Conservation (phyloP, 2,797 vertebrate species). For the Astyanax mexicanus region DNA sequence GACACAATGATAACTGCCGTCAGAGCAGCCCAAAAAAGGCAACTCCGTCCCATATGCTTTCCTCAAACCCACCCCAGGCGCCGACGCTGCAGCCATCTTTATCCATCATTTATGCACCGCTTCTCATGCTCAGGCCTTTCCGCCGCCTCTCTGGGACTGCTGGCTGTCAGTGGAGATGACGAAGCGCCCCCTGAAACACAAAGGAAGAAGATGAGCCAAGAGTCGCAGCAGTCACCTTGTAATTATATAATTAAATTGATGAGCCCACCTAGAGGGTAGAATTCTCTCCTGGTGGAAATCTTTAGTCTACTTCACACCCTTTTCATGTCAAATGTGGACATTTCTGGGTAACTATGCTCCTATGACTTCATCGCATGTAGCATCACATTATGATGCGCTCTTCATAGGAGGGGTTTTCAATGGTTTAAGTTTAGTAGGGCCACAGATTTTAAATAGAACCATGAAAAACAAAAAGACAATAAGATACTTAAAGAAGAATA, state of each 20-base stretch:
- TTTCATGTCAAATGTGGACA: conserved; percentile 51
- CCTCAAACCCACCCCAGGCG: conserved; percentile 40
- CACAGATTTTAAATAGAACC: no score
- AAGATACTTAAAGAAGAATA: no score
- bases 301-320: conserved; percentile 56
- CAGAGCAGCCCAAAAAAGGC: conserved; percentile 26
- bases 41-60: conserved; percentile 42
- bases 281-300: conserved; percentile 33
- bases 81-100: conserved; percentile 42
- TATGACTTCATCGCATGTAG: conserved; percentile 40
- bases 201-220: conserved; percentile 45
- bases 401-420: no score
- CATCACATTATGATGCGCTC: no score
- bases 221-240: conserved; percentile 49
- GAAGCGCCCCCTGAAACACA: conserved; percentile 42
- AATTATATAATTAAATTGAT: conserved; percentile 65
- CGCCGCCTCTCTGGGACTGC: conserved; percentile 40
- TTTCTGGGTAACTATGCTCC: conserved; percentile 44
- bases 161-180: conserved; percentile 54
- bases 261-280: conserved; percentile 52
- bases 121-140: conserved; percentile 40
- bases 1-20: conserved; percentile 31
- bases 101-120: conserved; percentile 61
- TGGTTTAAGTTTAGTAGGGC: no score
- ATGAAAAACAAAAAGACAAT: no score